phyloP scores from a whole-genome alignment of 2,113 vertebrate species.

The Nansenia antarctica region DNA sequence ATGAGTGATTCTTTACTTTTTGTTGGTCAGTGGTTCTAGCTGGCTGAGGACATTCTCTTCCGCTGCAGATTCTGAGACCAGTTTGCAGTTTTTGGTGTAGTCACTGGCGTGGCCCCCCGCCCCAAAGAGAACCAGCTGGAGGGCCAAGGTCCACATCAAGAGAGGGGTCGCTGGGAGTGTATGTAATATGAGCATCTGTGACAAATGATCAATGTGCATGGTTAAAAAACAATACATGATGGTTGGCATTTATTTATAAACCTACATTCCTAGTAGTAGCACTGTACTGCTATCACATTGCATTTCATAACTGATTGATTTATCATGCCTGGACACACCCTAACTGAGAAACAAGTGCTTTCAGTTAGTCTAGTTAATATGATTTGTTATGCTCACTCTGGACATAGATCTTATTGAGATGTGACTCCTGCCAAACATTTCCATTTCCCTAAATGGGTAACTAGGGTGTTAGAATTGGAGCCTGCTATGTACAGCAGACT shows the following conservation, averaged over 20 bases:
- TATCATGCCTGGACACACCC: too few species aligned
- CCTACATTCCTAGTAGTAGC: too few species aligned
- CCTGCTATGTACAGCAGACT: too few species aligned
- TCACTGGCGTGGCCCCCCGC: constrained; percentile 27
- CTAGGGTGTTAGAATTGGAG: too few species aligned
- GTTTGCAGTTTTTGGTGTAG: constrained; percentile 55
- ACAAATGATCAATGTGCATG: not conserved
- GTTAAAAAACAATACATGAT: not conserved
- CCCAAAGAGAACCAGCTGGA: constrained; percentile 55
- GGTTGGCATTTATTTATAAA: too few species aligned
- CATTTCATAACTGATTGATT: not conserved
- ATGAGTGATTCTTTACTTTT: constrained; percentile 56
- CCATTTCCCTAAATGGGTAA: too few species aligned
- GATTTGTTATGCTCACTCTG: too few species aligned
- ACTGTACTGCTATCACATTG: not conserved
- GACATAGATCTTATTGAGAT: too few species aligned
- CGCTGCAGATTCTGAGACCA: not conserved
- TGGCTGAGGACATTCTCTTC: constrained; percentile 49
- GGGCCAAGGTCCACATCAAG: constrained; percentile 43
- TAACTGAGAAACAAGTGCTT: too few species aligned
- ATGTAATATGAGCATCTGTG: not conserved
- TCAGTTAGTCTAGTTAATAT: too few species aligned
- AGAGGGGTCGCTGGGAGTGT: constrained; percentile 19
- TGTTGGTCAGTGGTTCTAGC: constrained; percentile 63
- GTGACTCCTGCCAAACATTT: too few species aligned